phyloP scores from a whole-genome alignment of 2,797 vertebrate species.

The Salmo trutta region DNA sequence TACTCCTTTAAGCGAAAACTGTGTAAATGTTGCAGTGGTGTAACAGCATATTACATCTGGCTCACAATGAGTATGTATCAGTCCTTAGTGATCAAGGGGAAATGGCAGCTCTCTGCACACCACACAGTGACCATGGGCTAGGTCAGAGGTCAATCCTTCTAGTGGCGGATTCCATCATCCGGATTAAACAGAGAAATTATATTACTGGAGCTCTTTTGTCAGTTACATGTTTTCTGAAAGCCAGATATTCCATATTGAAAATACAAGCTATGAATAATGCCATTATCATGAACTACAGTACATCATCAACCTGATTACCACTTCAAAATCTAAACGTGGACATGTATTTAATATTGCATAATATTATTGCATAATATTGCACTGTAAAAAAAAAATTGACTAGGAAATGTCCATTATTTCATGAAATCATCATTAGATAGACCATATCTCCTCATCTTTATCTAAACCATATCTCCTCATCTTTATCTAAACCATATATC shows the following conservation, averaged over 20 bases:
- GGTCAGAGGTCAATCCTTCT: background rate
- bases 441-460: no score
- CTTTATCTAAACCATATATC: no score
- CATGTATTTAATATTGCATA: background rate
- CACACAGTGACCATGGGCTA: background rate
- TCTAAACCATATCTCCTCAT: no score
- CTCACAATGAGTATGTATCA: background rate
- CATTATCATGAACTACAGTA: background rate
- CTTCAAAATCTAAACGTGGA: background rate
- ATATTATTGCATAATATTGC: no score
- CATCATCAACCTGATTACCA: background rate
- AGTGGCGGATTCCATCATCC: background rate
- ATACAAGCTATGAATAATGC: background rate
- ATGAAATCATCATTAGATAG: no score
- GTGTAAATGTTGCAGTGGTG: background rate
- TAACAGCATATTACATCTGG: background rate
- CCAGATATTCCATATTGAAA: background rate
- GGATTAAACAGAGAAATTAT: background rate
- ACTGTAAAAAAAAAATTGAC: no score
- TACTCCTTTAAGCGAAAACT: background rate
- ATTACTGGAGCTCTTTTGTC: background rate
- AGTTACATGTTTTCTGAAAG: background rate
- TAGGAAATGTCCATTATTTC: no score
- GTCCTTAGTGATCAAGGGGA: background rate
- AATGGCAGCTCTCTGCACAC: background rate